Conservation (phyloP, 2,888 invertebrate species). For the Agrotis exclamationis region DNA sequence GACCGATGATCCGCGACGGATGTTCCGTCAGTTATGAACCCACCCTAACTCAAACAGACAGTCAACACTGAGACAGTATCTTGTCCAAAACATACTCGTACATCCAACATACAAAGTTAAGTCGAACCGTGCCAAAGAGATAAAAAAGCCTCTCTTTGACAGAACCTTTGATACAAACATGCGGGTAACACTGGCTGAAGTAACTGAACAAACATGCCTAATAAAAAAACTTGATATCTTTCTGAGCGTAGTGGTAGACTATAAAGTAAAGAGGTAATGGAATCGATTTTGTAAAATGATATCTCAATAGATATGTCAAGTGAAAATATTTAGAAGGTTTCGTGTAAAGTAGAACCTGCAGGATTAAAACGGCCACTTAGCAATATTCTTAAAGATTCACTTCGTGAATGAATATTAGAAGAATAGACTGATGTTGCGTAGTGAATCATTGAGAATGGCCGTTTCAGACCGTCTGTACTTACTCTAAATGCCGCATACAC, state of each 20-base stretch:
- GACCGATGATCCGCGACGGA: no score
- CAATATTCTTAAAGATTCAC: no score
- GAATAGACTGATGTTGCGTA: no score
- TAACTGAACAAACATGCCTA: constrained; percentile 20
- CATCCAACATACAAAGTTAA: constrained; percentile 17
- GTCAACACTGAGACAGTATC: background rate
- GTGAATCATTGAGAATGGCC: no score
- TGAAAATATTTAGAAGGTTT: no score
- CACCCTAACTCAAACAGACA: background rate
- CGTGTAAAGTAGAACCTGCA: no score
- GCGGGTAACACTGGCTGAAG: constrained; percentile 42
- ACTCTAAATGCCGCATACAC: no score
- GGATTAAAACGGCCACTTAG: no score
- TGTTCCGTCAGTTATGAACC: no score
- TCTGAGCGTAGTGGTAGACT: constrained; percentile 11
- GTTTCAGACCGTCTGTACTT: no score
- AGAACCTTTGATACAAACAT: constrained; percentile 43
- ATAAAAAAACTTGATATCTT: constrained; percentile 49
- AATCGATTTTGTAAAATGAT: background rate
- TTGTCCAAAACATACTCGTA: constrained; percentile 15
- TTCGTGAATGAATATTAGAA: no score
- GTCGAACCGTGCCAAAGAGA: constrained; percentile 19
- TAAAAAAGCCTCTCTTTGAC: constrained; percentile 28
- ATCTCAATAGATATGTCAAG: no score
- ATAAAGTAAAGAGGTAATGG: constrained; percentile 14